Evolutionary conservation across 2,888 invertebrate genomes (phyloP), one percentile per base, ranked within the genome.

Genomic region (Machimus rusticus): DNA sequence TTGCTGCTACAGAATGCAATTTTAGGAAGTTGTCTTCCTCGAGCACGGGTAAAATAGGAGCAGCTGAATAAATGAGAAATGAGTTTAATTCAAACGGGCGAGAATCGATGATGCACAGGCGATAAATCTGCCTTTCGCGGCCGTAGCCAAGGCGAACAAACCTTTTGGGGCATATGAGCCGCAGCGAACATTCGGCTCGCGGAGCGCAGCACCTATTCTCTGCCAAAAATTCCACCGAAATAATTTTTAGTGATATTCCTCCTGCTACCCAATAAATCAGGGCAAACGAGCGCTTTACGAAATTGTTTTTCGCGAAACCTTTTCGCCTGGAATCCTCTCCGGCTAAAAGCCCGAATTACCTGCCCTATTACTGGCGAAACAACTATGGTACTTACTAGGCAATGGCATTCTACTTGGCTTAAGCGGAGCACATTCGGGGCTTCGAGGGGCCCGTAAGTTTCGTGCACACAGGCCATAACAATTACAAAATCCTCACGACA

Each of bases 261-360:
- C 51, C 55, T 46, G 55, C 23, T 57, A 55, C n/a, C 57, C 82
- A 82, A 82, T 82, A 82, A 82, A 82, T 82, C 82, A 82, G 37
- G 82, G 19, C 57, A 82, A 82, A 82, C 82, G 82, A 82, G 82
- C 51, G 55, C 57, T 82, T 19, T 82, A 66, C 82, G 82, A 37
- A 82, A 57, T 82, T 82, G 82, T 82, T 82, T 82, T 43, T 57
- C 57, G 82, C 85, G 74, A 46, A 74, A 74, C 74, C 74, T 43
- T 85, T 85, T 85, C 39, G 74, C 55, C 34, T 39, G 74, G n/a
- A 74, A 74, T 85, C 46, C 74, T 85, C 74, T 74, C n/a, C n/a
- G 74, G 74, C 43, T 85, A 85, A 85, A 85, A 85, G 74, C 74
- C 85, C 28, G 85, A 85, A 85, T 85, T 85, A 85, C 85, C 74